Conservation (phyloP, 2,113 vertebrate genomes). For the Gallinago undulata region DNA sequence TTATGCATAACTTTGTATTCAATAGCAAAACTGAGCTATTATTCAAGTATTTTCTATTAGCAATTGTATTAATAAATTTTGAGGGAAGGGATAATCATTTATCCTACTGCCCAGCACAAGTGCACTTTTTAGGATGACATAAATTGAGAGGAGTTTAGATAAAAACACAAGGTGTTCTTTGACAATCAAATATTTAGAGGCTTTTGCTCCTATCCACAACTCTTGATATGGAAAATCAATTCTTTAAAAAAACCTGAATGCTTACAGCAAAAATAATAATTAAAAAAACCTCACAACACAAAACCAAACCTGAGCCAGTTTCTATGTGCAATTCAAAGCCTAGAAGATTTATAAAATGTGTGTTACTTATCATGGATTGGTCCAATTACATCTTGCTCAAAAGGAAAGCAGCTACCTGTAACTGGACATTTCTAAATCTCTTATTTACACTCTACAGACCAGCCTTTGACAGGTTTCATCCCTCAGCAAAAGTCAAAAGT, state of each 20-base stretch:
- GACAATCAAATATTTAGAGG: not conserved
- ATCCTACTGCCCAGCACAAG: not conserved
- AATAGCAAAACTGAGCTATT: not conserved
- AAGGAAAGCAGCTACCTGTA: not conserved
- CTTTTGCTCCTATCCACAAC: not conserved
- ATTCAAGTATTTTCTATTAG: not conserved
- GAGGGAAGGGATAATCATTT: not conserved
- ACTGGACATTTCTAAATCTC: not conserved
- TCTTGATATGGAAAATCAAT: not conserved
- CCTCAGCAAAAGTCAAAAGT: not conserved
- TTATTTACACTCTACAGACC: not conserved
- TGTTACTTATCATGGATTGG: not conserved
- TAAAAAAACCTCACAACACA: not conserved
- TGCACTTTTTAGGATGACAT: not conserved
- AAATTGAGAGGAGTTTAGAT: not conserved
- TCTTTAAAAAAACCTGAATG: fast-evolving
- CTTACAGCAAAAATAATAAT: not conserved
- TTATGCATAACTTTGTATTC: not conserved
- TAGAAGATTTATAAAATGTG: not conserved
- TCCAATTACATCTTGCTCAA: not conserved
- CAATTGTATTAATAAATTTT: not conserved
- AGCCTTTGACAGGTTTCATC: not conserved
- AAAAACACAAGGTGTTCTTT: not conserved
- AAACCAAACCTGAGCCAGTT: not conserved
- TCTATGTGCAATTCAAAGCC: not conserved